A percentile compares a stretch with the other conserved stretches of the same genome.
Conservation (phyloP, 2,113 vertebrate species). For the Cervus canadensis region DNA sequence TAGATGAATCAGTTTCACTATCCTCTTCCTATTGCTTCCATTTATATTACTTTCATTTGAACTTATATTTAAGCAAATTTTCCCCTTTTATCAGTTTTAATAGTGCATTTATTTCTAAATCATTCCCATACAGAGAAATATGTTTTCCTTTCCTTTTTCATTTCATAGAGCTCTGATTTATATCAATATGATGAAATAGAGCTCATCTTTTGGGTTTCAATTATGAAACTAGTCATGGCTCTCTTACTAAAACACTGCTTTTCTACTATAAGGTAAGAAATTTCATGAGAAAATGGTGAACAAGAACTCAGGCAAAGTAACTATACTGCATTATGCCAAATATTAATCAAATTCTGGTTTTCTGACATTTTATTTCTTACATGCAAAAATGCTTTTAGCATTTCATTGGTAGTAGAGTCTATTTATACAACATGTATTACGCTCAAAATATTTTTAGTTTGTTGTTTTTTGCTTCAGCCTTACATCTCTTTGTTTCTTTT, state of each 20-base stretch:
- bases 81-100: background rate
- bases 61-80: background rate
- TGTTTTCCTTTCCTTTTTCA: background rate
- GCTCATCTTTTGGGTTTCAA: background rate
- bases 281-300: constrained; percentile 35
- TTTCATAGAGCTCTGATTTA: background rate
- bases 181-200: background rate
- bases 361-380: background rate
- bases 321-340: background rate
- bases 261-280: background rate
- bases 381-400: background rate
- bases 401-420: background rate
- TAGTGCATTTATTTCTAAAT: constrained; percentile 44
- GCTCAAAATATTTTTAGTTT: background rate
- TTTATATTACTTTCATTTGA: background rate
- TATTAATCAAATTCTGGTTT: background rate
- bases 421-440: background rate
- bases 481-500: background rate
- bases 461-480: background rate
- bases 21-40: background rate
- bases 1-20: background rate
- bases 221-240: background rate
- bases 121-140: background rate
- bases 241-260: background rate
- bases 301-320: background rate